Evolutionary conservation across 2,888 invertebrate genomes (phyloP).

Genomic region (Ectemnius continuus): DNA sequence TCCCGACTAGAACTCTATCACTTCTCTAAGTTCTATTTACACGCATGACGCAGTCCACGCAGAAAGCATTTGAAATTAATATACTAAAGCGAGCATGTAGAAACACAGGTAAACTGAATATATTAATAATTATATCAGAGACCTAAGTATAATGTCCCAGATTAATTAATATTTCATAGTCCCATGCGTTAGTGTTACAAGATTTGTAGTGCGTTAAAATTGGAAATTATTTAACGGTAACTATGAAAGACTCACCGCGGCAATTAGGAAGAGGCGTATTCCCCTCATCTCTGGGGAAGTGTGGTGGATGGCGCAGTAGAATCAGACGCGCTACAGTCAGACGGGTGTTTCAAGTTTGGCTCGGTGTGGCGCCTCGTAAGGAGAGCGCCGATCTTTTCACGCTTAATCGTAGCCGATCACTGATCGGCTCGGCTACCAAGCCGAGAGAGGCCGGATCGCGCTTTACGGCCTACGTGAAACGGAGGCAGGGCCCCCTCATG

Average conservation of each 20-base stretch:
- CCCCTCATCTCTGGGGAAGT: constrained; percentile 1
- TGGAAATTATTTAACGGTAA: too few species aligned
- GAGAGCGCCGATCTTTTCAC: constrained; percentile 41
- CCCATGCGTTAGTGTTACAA: too few species aligned
- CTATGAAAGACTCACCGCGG: constrained; percentile 37
- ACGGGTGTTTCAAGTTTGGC: neutral
- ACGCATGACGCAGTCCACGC: too few species aligned
- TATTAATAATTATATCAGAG: too few species aligned
- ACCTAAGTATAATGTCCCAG: too few species aligned
- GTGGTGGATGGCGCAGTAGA: neutral
- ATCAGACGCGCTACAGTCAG: neutral
- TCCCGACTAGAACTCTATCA: too few species aligned
- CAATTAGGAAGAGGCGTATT: constrained; percentile 13
- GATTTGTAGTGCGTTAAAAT: too few species aligned
- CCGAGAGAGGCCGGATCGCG: constrained; percentile 46
- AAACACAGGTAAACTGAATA: too few species aligned
- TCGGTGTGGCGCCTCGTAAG: constrained; percentile 1
- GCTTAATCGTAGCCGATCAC: constrained; percentile 53
- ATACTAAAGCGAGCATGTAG: too few species aligned
- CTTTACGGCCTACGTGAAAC: constrained; percentile 46
- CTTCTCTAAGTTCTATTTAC: too few species aligned
- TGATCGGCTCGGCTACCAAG: constrained; percentile 43
- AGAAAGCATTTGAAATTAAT: too few species aligned
- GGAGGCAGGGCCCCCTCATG: constrained; percentile 54
- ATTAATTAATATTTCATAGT: too few species aligned